Evolutionary conservation across 2,888 invertebrate species (phyloP).

Genomic region (Aleiodes testaceus): DNA sequence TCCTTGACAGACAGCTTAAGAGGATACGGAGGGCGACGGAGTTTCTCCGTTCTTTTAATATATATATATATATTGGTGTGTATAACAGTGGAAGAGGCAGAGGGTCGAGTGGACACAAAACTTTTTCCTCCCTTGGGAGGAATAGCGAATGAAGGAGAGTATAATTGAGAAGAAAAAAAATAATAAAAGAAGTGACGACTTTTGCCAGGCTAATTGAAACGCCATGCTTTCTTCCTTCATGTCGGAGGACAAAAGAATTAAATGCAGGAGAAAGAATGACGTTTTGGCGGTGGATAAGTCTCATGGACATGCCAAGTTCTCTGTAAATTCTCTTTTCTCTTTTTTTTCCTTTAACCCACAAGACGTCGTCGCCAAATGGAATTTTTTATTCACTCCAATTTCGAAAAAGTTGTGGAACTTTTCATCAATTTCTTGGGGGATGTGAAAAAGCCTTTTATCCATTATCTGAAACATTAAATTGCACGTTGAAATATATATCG

Average conservation of each 20-base stretch:
- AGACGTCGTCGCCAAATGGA: conserved; percentile 3
- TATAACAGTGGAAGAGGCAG: background rate
- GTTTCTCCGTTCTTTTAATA: conserved; percentile 15
- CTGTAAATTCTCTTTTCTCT: background rate
- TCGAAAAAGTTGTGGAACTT: background rate
- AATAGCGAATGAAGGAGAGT: background rate
- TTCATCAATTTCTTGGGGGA: too few relatives aligned
- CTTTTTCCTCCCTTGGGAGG: conserved; percentile 3
- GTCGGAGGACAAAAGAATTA: conserved; percentile 18
- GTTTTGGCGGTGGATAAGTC: background rate
- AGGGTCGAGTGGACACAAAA: conserved; percentile 12
- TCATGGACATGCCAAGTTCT: conserved; percentile 9
- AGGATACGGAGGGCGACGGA: conserved; percentile 44
- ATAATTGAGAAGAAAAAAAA: conserved; percentile 8
- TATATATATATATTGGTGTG: background rate
- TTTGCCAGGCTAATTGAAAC: conserved; percentile 45
- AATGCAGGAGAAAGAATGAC: conserved; percentile 2
- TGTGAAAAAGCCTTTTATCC: too few relatives aligned
- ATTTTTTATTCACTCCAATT: conserved; percentile 10
- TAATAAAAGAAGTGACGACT: conserved; percentile 18
- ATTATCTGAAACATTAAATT: too few relatives aligned
- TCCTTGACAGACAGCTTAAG: conserved; percentile 52
- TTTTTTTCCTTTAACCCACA: background rate
- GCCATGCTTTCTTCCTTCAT: conserved; percentile 28
- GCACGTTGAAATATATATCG: too few relatives aligned